Evolutionary conservation across 2,888 invertebrate species (phyloP), one percentile per base, ranked within the genome.

Genomic region (Eupithecia insigniata): DNA sequence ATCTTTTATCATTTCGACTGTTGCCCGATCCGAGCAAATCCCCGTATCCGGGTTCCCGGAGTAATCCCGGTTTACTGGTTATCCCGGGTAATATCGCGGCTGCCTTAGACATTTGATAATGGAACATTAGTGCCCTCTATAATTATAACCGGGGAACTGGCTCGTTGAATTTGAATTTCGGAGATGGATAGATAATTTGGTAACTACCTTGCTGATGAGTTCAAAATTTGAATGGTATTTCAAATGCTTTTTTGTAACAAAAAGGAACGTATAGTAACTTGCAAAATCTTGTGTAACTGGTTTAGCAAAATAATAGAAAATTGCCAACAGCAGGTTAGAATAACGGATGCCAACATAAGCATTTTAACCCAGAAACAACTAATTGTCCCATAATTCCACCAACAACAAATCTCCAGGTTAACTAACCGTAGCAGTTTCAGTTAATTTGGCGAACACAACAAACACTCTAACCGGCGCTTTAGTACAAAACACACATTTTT

Each of bases 21-120:
- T 87, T 83, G 87, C 88, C 87, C 88, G 91, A 92, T 92, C 92
- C 86, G 87, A 90, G 92, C 93, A 93, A 94, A 94, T 93, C 93
- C 93, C 90, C 87, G 89, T 90, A 92, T 94, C 93, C 92, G 90
- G 85, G 85, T 82, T 14, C 85, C 86, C 86, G 87, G 89, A 91
- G 92, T 93, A 92, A 93, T 92, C 93, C 93, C 90, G 92, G 93
- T 92, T 92, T 93, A 93, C 93, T 92, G 92, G 92, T 92, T 89
- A 80, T 81, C 83, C 81, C 85, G 82, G 84, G 71, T 74, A 74
- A 80, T 82, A 85, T 78, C 80, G 76, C 80, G 74, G 82, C 86
- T 82, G 85, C 71, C 68, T 69, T 69, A 84, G 83, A 87, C 88
- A 84, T 82, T 81, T 89, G 89, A 90, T 92, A 92, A 92, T 90